These are phyloP conservation scores for Grammatotria lemairii DNA, from an alignment of 2,113 vertebrate species.

Conservation along the genomic window DNA sequence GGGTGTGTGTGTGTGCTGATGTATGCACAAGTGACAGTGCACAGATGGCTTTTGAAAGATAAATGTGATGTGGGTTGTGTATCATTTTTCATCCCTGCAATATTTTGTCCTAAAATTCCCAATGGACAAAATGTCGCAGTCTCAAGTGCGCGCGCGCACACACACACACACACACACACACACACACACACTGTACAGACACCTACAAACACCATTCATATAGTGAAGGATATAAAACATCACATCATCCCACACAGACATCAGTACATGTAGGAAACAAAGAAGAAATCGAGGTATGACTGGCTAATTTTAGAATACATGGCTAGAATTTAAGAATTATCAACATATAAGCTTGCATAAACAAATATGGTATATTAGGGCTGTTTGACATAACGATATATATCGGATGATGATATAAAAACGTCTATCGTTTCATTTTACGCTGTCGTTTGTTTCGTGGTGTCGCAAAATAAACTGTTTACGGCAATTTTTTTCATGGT, in stretches of 20 bases:
- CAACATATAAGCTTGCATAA: background rate
- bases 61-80: conserved; percentile 27
- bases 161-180: background rate
- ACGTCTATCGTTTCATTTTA: accelerated
- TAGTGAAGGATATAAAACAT: background rate
- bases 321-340: background rate
- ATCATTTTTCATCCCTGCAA: conserved; percentile 52
- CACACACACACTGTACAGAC: background rate
- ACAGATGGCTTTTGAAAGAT: conserved; percentile 60
- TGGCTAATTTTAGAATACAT: background rate
- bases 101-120: conserved; percentile 11
- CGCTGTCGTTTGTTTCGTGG: accelerated
- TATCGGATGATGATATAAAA: background rate
- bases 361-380: background rate
- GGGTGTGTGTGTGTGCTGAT: conserved; percentile 9
- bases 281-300: background rate
- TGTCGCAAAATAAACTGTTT: accelerated
- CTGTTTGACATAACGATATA: background rate
- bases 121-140: background rate
- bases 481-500: accelerated
- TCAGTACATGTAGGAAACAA: background rate
- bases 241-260: background rate
- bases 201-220: background rate
- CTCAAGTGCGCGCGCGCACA: accelerated
- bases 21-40: conserved; percentile 20